phyloP scores from a whole-genome alignment of 2,113 vertebrate genomes.

The Barbus barbus region DNA sequence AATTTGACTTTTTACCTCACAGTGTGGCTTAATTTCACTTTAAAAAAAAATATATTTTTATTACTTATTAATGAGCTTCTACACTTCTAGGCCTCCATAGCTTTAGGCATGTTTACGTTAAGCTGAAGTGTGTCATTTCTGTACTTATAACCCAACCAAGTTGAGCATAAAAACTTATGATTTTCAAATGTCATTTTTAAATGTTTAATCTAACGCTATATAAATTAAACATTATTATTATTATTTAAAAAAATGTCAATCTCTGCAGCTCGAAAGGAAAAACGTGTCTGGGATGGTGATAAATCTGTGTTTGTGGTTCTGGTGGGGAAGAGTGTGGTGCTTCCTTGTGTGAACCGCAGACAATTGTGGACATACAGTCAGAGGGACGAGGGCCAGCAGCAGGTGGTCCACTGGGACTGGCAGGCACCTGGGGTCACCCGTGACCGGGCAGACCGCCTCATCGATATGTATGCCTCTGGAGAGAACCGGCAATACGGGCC shows the following conservation, averaged over 20 bases:
- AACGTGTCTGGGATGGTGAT: conserved; percentile 84
- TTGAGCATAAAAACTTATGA: no score
- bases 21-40: no score
- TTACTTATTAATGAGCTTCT: not conserved
- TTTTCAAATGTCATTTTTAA: no score
- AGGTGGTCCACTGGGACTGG: conserved; percentile 95
- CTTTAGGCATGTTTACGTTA: not conserved
- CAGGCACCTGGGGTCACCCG: conserved; percentile 89
- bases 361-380: conserved; percentile 87
- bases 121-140: not conserved
- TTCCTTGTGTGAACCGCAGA: conserved; percentile 86
- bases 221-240: no score
- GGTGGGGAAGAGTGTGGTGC: conserved; percentile 75
- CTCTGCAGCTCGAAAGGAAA: conserved; percentile 74
- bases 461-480: conserved; percentile 90
- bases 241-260: not conserved
- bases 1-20: no score
- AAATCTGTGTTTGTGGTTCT: conserved; percentile 81
- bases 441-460: conserved; percentile 86
- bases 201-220: no score
- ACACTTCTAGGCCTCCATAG: not conserved
- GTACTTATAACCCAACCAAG: no score
- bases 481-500: conserved; percentile 87
- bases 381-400: conserved; percentile 90
- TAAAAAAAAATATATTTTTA: no score